Evolutionary conservation across 1,140 invertebrate genomes (phyloP).

Genomic region (Heliconius nattereri): DNA sequence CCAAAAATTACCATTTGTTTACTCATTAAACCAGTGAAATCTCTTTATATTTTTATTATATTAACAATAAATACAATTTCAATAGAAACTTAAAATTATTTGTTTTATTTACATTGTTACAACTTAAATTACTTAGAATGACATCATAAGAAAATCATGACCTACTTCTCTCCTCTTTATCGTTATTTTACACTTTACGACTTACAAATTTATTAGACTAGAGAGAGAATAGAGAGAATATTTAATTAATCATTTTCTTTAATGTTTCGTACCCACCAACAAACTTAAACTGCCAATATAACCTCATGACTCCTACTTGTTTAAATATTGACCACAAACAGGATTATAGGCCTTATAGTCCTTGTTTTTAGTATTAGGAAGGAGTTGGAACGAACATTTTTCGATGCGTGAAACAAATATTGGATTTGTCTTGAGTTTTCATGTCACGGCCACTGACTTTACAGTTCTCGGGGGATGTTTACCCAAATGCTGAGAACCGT

Average conservation of each 20-base stretch:
- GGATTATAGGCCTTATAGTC: not conserved
- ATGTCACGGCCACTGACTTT: slow-evolving; percentile 3
- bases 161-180: not conserved
- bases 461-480: slow-evolving; percentile 14
- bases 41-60: no score
- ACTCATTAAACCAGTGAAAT: no score
- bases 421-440: not conserved
- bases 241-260: not conserved
- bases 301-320: not conserved
- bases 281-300: not conserved
- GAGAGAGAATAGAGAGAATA: no score
- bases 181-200: not conserved
- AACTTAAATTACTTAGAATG: not conserved
- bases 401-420: slow-evolving; percentile 26
- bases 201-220: not conserved
- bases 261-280: not conserved
- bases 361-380: not conserved
- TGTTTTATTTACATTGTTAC: not conserved
- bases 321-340: not conserved
- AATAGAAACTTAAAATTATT: no score
- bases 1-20: no score
- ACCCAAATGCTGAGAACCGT: slow-evolving; percentile 4
- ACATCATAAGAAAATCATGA: not conserved
- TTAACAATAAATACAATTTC: no score
- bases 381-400: not conserved